Evolutionary conservation across 2,797 vertebrate species (phyloP), one percentile per base, ranked within the genome.

Genomic region (Poecilia wingei): DNA sequence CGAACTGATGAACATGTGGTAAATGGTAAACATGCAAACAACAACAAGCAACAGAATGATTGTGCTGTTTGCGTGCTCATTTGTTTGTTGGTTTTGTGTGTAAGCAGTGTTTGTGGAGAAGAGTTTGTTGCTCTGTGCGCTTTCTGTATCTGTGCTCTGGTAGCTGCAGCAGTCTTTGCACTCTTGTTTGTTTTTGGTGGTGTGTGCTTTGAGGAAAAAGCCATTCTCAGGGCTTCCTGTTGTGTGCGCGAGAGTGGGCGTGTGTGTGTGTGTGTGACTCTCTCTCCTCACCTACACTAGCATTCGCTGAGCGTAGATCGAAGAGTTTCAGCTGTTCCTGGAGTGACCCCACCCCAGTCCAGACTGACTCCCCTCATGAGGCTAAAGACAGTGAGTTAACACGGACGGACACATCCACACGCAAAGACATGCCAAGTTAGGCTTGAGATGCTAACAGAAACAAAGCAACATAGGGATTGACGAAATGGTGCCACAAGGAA

Each of bases 321-420:
- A 98, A 97, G 95, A 99, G 98, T 97, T 99, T 99, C 97, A 99
- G 96, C 97, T 96, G 97, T 92, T 99, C 98, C 96, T 99, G 98
- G 98, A 99, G 98, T 92, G 98, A 99, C 95, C 98, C 98, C 86
- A 99, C 97, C 92, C 98, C 98, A 88, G 95, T 98, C 96, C 97
- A 98, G 96, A 96, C 96, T 91, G 98, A 99, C 91, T 96, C 97
- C 93, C 94, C 97, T 91, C 96, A 97, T 91, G 97, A 99, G 87
- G 96, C 97, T 94, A 97, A 95, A 97, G 98, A 98, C 96, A 98
- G 98, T 99, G 97, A 97, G 98, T 98, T 94, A 82, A 92, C 81
- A 81, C 84, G 68, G 81, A 86, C 39, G 68, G 77, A 71, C 71
- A 59, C 84, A 86, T 68, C 5, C 31, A 10, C 90, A 64, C 33